phyloP scores from a whole-genome alignment of 2,888 invertebrate species.

The Adelphocoris suturalis region DNA sequence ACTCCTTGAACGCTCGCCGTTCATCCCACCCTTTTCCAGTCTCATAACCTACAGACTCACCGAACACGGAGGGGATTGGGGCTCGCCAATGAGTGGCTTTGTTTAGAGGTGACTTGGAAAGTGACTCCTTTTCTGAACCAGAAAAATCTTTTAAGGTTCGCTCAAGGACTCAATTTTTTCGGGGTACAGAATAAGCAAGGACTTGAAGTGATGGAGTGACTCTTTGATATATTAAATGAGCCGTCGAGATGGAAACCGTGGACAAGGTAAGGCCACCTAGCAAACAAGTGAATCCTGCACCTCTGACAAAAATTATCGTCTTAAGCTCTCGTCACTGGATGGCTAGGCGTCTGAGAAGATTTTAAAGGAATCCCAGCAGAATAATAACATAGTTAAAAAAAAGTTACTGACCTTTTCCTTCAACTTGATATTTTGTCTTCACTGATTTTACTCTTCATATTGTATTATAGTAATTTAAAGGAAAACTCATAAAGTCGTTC shows the following conservation, averaged over 20 bases:
- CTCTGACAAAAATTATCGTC: conserved; percentile 41
- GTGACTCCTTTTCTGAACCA: neutral
- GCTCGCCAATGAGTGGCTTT: conserved; percentile 40
- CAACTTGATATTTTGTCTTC: conserved; percentile 20
- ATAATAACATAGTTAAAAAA: conserved; percentile 39
- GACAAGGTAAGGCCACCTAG: conserved; percentile 67
- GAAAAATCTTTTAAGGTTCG: neutral
- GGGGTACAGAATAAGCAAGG: conserved; percentile 42
- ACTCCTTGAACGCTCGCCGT: conserved; percentile 7
- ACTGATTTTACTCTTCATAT: neutral
- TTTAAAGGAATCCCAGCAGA: conserved; percentile 50
- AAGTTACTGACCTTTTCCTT: conserved; percentile 30
- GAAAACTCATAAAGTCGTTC: conserved; percentile 9
- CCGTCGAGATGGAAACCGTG: conserved; percentile 6
- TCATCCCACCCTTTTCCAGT: neutral
- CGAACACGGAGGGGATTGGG: conserved; percentile 19
- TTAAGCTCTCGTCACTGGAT: conserved; percentile 58
- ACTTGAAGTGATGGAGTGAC: conserved; percentile 57
- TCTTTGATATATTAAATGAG: conserved; percentile 13
- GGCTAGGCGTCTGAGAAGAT: conserved; percentile 53
- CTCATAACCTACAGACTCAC: neutral
- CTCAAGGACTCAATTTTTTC: conserved; percentile 12
- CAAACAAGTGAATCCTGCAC: conserved; percentile 65
- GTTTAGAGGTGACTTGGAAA: conserved; percentile 22
- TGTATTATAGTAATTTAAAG: conserved; percentile 44